Conservation (phyloP, 2,888 invertebrate genomes). For the Melipona beecheii region DNA sequence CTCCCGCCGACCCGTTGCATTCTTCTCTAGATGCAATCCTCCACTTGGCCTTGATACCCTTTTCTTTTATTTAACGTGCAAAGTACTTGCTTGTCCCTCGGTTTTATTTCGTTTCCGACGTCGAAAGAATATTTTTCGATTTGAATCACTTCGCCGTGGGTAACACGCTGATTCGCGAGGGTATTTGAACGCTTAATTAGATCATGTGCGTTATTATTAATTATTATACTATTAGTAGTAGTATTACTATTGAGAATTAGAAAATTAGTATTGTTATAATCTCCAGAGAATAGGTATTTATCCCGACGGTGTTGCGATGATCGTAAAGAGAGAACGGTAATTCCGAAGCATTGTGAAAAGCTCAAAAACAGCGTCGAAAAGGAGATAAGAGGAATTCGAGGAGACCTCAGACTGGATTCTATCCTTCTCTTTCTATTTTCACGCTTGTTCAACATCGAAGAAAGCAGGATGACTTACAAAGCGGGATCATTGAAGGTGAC, state of each 20-base stretch:
- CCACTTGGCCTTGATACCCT: constrained; percentile 21
- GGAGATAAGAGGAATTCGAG: too few species aligned
- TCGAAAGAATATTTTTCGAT: background rate
- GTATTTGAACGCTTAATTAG: background rate
- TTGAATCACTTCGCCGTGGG: background rate
- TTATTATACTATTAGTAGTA: too few species aligned
- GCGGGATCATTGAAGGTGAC: background rate
- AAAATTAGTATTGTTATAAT: too few species aligned
- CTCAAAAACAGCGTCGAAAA: too few species aligned
- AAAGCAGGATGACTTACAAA: background rate
- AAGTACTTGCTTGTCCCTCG: background rate
- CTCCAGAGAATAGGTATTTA: too few species aligned
- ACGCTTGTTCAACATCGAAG: background rate
- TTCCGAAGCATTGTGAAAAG: too few species aligned
- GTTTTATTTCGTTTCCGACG: background rate
- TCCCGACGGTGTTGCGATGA: too few species aligned
- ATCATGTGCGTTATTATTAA: too few species aligned
- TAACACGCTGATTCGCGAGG: background rate
- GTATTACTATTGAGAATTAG: too few species aligned
- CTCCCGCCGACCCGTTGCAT: background rate
- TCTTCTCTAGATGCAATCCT: constrained; percentile 37
- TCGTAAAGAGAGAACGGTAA: too few species aligned
- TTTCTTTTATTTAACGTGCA: constrained; percentile 13
- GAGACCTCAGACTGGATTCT: too few species aligned
- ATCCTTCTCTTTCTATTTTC: background rate